Evolutionary conservation across 2,113 vertebrate species (phyloP).

Genomic region (Danio rerio): DNA sequence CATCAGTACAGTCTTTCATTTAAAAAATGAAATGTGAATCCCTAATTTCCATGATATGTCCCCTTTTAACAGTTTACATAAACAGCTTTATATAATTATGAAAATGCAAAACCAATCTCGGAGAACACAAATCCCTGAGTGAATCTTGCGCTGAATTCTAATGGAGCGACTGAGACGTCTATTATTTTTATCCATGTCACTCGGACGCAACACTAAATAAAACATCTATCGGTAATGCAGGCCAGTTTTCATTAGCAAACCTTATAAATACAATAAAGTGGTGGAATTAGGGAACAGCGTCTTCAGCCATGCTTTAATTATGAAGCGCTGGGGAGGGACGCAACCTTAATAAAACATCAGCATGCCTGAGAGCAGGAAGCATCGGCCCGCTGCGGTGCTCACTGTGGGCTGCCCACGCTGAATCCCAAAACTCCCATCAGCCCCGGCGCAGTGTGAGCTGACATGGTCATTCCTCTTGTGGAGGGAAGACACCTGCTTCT

Average conservation of each 20-base stretch:
- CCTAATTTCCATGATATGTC: neutral
- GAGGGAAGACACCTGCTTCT: conserved; percentile 40
- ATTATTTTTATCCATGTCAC: conserved; percentile 11
- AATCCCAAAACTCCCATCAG: conserved; percentile 58
- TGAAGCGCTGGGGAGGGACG: conserved; percentile 48
- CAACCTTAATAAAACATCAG: conserved; percentile 62
- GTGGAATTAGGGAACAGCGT: conserved; percentile 46
- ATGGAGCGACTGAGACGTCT: neutral
- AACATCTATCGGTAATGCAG: conserved; percentile 20
- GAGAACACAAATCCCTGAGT: neutral
- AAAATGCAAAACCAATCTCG: neutral
- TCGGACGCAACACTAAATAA: conserved; percentile 40
- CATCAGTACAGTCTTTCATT: neutral
- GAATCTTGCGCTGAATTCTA: conserved; percentile 26
- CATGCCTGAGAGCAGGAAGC: conserved; percentile 52
- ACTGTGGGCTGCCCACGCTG: conserved; percentile 28
- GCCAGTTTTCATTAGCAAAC: conserved; percentile 45
- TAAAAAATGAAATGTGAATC: neutral
- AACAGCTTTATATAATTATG: neutral
- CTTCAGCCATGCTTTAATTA: conserved; percentile 58
- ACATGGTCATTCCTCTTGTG: conserved; percentile 38
- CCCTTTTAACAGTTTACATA: neutral
- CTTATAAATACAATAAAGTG: conserved; percentile 36
- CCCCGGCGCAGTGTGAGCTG: conserved; percentile 7
- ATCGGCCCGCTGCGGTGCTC: conserved; percentile 11